Evolutionary conservation across 2,797 vertebrate species (phyloP).

Genomic region (Enteromius anoplus): DNA sequence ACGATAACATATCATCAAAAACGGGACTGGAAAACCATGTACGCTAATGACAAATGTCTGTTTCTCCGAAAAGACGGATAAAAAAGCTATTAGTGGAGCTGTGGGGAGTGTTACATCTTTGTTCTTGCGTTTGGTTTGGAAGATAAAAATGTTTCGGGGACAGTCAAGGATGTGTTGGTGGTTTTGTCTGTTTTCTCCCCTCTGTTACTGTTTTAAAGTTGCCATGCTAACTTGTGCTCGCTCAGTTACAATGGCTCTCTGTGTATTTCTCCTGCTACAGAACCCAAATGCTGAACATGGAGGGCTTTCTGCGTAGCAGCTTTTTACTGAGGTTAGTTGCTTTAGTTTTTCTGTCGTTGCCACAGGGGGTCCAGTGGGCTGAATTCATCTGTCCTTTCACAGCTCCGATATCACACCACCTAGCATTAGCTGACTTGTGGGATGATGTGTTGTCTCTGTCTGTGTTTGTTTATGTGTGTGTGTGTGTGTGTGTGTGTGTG

Average conservation of each 20-base stretch:
- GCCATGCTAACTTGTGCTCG: slow-evolving; percentile 56
- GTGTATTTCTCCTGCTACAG: slow-evolving; percentile 83
- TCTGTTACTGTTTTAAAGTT: slow-evolving; percentile 59
- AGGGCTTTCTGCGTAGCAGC: slow-evolving; percentile 87
- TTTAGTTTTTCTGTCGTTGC: slow-evolving; percentile 76
- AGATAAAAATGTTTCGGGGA: slow-evolving; percentile 49
- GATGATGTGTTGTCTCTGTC: slow-evolving; percentile 45
- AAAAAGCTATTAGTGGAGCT: slow-evolving; percentile 74
- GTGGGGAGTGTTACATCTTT: slow-evolving; percentile 47
- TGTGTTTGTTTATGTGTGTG: slow-evolving; percentile 43
- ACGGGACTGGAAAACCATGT: slow-evolving; percentile 78
- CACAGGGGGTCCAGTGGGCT: slow-evolving; percentile 64
- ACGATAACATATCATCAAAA: slow-evolving; percentile 89
- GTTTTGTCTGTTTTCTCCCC: slow-evolving; percentile 51
- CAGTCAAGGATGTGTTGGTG: slow-evolving; percentile 49
- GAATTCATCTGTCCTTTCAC: slow-evolving; percentile 69
- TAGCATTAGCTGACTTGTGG: slow-evolving; percentile 61
- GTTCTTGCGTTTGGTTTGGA: slow-evolving; percentile 63
- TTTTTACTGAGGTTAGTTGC: slow-evolving; percentile 87
- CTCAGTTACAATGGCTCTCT: slow-evolving; percentile 82
- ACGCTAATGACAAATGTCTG: slow-evolving; percentile 76
- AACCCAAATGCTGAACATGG: slow-evolving; percentile 85
- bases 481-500: slow-evolving; percentile 5
- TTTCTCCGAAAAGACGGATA: slow-evolving; percentile 66
- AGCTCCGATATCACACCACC: slow-evolving; percentile 68